A percentile compares a stretch with the other conserved stretches of the same genome.
phyloP scores from a whole-genome alignment of 2,113 vertebrate species.

The Mastomys coucha region DNA sequence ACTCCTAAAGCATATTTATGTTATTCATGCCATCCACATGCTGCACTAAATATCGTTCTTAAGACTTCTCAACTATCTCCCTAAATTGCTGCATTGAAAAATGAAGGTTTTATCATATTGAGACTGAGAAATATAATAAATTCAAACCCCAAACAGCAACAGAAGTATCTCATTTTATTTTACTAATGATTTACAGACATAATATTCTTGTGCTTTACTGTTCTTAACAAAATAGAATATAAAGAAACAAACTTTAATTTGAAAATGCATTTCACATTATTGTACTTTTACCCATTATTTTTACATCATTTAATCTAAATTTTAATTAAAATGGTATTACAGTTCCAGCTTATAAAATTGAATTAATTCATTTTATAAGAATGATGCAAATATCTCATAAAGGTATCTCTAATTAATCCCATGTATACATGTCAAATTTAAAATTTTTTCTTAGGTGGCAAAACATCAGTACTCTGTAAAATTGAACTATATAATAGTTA shows the following conservation, averaged over 20 bases:
- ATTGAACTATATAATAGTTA: neutral
- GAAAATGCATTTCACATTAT: neutral
- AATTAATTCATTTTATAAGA: conserved; percentile 51
- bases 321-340: conserved; percentile 50
- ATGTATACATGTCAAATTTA: conserved; percentile 22
- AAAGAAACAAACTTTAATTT: conserved; percentile 13
- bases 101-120: neutral
- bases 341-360: conserved; percentile 34
- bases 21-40: no score
- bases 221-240: conserved; percentile 41
- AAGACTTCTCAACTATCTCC: neutral
- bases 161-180: conserved; percentile 35
- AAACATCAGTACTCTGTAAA: neutral
- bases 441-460: neutral
- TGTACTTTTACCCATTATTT: conserved; percentile 1
- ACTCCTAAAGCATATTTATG: neutral
- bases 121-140: neutral
- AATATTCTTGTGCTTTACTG: neutral
- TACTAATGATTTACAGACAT: conserved; percentile 30
- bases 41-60: neutral
- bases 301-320: conserved; percentile 30
- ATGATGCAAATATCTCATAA: neutral
- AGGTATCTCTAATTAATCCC: neutral
- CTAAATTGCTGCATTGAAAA: neutral
- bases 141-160: neutral